Evolutionary conservation across 1,140 invertebrate genomes (phyloP), one percentile per base, ranked within the genome.

Genomic region (Bombyx mandarina): DNA sequence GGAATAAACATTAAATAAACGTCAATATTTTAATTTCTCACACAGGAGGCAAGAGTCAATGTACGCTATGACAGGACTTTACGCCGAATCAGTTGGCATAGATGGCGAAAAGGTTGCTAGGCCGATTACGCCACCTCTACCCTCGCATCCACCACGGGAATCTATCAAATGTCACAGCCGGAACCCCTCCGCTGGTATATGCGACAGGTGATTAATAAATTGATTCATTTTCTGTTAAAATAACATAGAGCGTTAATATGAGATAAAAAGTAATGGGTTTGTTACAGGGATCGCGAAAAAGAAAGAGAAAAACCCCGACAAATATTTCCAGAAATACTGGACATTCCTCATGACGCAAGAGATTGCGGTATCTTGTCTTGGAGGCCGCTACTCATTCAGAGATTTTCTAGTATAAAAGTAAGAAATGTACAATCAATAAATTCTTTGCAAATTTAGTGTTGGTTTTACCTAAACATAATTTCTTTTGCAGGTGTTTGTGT

Each of bases 41-140:
- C 26, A 35, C 77, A 91, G 93, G 72, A 90, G 93, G 73, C 94
- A 94, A 89, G 94, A 95, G 81, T 94, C 93, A 66, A 94, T 94
- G 93, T 95, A 95, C 80, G 93, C 93, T 44, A 94, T 95, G 93
- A 95, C 94, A 22, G 94, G 94, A n/a, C 88, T 95, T 12, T 95
- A 95, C 75, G 92, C 93, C 50, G 93, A 94, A 65, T 91, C 90
- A 10, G 89, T 90, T 43, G 89, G 89, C 54, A 86, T 88, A 57
- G 90, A 90, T 58, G 86, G 80, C 60, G 79, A 85, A 57, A 88
- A 88, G 61, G 79, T 65, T 7, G 70, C 75, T 12, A 82, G 69
- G 9, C 74, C 72, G 18, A 81, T 86, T 67, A 71, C 65, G 64
- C 82, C 87, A 8, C 77, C 88, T 55, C 84, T 82, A 53, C 79